Percentiles rank a stretch among this genome's conserved stretches.
Evolutionary conservation across 2,113 vertebrate genomes (phyloP).

Genomic region (Hippolais icterina): DNA sequence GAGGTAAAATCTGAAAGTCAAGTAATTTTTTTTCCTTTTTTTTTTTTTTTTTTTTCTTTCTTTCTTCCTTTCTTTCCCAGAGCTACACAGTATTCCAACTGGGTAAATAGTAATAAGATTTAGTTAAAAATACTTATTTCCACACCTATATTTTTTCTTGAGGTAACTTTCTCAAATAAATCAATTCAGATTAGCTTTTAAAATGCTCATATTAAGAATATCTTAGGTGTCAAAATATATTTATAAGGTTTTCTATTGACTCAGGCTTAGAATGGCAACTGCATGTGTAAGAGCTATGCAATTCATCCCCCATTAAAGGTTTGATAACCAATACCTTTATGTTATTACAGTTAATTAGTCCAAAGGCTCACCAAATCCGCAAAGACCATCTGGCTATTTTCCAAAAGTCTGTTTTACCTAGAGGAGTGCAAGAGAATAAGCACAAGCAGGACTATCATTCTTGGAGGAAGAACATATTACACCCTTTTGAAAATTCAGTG

Average conservation of each 20-base stretch:
- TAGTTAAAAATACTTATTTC: not conserved
- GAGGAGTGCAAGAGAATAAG: not conserved
- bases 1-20: not conserved
- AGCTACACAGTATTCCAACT: not conserved
- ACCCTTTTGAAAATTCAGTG: not conserved
- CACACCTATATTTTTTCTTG: not conserved
- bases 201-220: not conserved
- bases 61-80: not conserved
- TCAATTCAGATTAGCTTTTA: not conserved
- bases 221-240: not conserved
- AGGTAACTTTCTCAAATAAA: not conserved
- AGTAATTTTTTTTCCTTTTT: not conserved
- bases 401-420: not conserved
- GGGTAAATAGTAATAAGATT: not conserved
- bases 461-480: not conserved
- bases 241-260: not conserved
- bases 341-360: not conserved
- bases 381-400: not conserved
- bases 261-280: not conserved
- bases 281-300: not conserved
- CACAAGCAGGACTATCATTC: not conserved
- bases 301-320: not conserved
- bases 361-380: not conserved
- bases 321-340: not conserved
- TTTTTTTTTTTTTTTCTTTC: not conserved